phyloP scores from a whole-genome alignment of 1,140 invertebrate genomes.

The Drosophila hydei region DNA sequence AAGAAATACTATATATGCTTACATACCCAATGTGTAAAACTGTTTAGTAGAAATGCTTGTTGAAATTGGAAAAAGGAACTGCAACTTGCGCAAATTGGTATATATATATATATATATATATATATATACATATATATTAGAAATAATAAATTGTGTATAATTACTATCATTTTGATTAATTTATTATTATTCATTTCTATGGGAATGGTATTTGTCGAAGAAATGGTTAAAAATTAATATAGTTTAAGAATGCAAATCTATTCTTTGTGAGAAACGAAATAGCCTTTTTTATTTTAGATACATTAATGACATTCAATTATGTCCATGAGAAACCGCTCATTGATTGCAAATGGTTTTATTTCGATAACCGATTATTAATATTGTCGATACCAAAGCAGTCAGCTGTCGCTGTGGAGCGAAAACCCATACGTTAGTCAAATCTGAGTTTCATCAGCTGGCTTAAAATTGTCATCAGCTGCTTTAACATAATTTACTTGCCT shows the following conservation, averaged over 20 bases:
- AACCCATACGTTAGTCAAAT: not conserved
- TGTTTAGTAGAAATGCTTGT: conserved; percentile 38
- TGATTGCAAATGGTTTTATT: not conserved
- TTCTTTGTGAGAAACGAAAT: too few relatives aligned
- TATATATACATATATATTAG: conserved; percentile 27
- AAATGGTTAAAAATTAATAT: not conserved
- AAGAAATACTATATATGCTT: conserved; percentile 33
- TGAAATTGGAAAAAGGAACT: conserved; percentile 36
- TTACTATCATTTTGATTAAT: conserved; percentile 26
- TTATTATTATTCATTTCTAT: not conserved
- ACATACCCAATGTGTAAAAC: conserved; percentile 26
- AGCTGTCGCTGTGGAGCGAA: not conserved
- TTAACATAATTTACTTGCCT: conserved; percentile 2
- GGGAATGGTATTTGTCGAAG: not conserved
- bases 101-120: conserved; percentile 25
- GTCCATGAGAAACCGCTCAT: not conserved
- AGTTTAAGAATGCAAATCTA: too few relatives aligned
- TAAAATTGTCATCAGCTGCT: conserved; percentile 14
- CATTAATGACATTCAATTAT: too few relatives aligned
- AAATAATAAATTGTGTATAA: conserved; percentile 52
- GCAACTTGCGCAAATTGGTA: conserved; percentile 36
- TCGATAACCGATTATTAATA: not conserved
- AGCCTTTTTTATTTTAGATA: too few relatives aligned
- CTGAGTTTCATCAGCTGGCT: not conserved
- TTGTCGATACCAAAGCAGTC: not conserved